Evolutionary conservation across 1,140 invertebrate species (phyloP), one percentile per base, ranked within the genome.

Genomic region (Samia ricini): DNA sequence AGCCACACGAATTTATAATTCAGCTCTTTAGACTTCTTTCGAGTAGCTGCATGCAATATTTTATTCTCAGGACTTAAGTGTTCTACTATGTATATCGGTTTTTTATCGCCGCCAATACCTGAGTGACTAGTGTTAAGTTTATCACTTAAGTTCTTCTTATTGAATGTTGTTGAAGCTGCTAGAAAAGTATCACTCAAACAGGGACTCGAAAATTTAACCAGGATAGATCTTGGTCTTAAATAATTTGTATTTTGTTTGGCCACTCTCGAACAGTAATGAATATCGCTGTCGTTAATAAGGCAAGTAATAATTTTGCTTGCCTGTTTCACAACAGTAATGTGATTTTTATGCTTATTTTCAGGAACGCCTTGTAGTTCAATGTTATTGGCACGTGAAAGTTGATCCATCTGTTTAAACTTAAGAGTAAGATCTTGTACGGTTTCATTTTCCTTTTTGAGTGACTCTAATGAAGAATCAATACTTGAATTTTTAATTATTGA

Each of bases 121-220:
- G 20, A 20, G 20, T 51, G 50, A 51, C 5, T 51, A 8, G 50
- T 21, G 18, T 51, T 21, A 2, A 51, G 1, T 12, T 51, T 51
- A 22, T 51, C 50, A 2, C 12, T 15, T 2, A 5, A 19, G 21
- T 4, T 15, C 4, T 51, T 51, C 21, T 51, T n/a, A 69, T 56
- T 48, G 71, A 24, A 65, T 62, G 58, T 7, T 50, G 22, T 20
- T 2, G 50, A 2, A 4, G 50, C 50, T 2, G 50, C 50, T 4
- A 51, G 7, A 21, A 51, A 22, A 21, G 19, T 51, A 12, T 51
- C 50, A 20, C 50, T 6, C 2, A 22, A 20, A 21, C 50, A 5
- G 15, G 50, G 50, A 19, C 50, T 51, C 4, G 19, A 21, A 20
- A 51, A 21, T 12, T 51, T 51, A 1, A 51, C 50, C 8, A 51